Base-by-base conservation (phyloP, 2,888 invertebrate species). In the Tachina grossa region DNA sequence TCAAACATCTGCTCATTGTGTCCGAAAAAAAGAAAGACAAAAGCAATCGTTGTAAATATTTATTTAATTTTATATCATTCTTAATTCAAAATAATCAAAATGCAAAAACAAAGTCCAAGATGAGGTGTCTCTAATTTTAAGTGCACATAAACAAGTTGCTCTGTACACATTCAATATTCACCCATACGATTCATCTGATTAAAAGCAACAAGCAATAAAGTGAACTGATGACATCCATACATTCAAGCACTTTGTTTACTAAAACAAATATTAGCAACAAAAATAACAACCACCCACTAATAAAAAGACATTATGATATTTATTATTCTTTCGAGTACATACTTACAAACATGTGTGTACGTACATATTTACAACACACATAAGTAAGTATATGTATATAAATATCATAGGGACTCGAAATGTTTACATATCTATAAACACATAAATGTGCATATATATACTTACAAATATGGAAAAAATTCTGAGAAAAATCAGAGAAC, bases 71-170 rank as follows among this genome's bases (percentile, higher is more conserved):
- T 53, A 78, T 68, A 55, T 53, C 59, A 43, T 59, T 47, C 51
- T 61, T 57, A 61, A 53, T 68, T 53, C n/a, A 74, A 78, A 74
- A 74, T 47, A 53, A 53, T 66, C 57, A 66, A 65, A 83, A 68
- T 74, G 14, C n/a, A 59, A 66, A 66, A 68, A 74, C 61, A 66
- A 77, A 55, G 47, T 75, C 57, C 65, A 69, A 65, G 65, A 83
- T 72, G 74, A 79, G 79, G 78, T 79, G 83, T 75, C 66, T 83
- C 68, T 79, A 80, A 80, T 80, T 75, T 69, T 49, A 84, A 68
- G 39, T 41, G 41, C 75, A 75, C 31, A 63, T 61, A 59, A 59
- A 83, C 39, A 71, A 31, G 31, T 65, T 19, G 13, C 13, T 55
- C 66, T 63, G 22, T 51, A 59, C 22, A 57, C 13, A 82, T 43